phyloP scores from a whole-genome alignment of 2,797 vertebrate species.

The Calcarius lapponicus region DNA sequence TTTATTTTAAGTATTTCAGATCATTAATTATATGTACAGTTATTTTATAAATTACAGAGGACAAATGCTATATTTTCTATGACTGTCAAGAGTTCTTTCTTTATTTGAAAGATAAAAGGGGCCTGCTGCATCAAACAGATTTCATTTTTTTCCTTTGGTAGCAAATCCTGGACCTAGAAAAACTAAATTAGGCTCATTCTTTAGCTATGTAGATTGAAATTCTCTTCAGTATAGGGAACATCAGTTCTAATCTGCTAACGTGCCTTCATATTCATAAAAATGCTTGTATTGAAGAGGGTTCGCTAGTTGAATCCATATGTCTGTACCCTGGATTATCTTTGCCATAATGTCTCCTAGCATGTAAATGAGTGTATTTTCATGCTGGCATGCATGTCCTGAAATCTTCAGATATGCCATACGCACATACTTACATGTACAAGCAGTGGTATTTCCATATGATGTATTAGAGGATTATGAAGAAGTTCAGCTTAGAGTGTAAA shows the following conservation, averaged over 20 bases:
- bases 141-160: conserved; percentile 1
- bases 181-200: not conserved
- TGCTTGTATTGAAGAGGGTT: not conserved
- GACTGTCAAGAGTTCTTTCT: not conserved
- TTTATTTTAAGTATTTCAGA: conserved; percentile 72
- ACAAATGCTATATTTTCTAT: not conserved
- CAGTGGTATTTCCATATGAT: not conserved
- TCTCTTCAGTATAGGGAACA: not conserved
- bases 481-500: not conserved
- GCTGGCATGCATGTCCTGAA: not conserved
- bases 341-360: not conserved
- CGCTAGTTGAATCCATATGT: not conserved
- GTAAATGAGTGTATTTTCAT: conserved; percentile 41
- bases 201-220: not conserved
- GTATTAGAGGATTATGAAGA: not conserved
- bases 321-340: conserved; percentile 13
- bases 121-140: conserved; percentile 13
- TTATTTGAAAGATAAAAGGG: conserved; percentile 15
- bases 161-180: not conserved
- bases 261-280: not conserved
- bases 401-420: not conserved
- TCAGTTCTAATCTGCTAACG: not conserved
- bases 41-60: conserved; percentile 36
- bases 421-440: not conserved
- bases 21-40: conserved; percentile 59